Evolutionary conservation across 2,113 vertebrate genomes (phyloP).

Genomic region (Verasper variegatus): DNA sequence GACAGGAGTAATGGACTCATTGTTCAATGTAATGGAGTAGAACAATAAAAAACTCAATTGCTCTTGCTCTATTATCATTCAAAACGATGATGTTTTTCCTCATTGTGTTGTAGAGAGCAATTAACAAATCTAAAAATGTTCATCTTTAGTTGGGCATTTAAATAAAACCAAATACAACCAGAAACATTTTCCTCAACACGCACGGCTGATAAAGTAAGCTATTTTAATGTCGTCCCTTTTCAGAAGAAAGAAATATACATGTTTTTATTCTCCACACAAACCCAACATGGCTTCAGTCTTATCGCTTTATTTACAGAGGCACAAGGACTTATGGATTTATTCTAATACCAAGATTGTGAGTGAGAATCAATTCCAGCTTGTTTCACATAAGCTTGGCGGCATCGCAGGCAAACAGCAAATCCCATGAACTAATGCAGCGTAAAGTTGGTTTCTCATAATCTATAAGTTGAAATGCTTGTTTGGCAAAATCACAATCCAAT

Average conservation of each 20-base stretch:
- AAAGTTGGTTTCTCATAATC: not conserved
- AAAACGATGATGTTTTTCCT: not conserved
- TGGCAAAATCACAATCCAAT: not conserved
- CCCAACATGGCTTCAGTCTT: not conserved
- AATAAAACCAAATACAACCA: not conserved
- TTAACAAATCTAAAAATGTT: not conserved
- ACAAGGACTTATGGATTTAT: constrained; percentile 17
- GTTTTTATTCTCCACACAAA: not conserved
- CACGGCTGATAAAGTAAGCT: no score
- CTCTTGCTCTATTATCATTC: not conserved
- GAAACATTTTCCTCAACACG: not conserved
- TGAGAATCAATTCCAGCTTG: constrained; percentile 14
- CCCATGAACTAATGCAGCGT: not conserved
- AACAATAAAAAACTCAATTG: not conserved
- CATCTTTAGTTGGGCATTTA: not conserved
- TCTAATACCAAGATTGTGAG: not conserved
- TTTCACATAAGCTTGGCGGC: not conserved
- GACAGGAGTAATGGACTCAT: no score
- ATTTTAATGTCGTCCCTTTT: not conserved
- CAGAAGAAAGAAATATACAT: not conserved
- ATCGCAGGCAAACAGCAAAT: not conserved
- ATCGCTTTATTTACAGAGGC: not conserved
- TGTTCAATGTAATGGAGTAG: no score
- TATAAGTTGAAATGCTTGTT: not conserved
- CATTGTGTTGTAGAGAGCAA: not conserved